Conservation (phyloP, 2,888 invertebrate species). For the Seira sanloemensis region DNA sequence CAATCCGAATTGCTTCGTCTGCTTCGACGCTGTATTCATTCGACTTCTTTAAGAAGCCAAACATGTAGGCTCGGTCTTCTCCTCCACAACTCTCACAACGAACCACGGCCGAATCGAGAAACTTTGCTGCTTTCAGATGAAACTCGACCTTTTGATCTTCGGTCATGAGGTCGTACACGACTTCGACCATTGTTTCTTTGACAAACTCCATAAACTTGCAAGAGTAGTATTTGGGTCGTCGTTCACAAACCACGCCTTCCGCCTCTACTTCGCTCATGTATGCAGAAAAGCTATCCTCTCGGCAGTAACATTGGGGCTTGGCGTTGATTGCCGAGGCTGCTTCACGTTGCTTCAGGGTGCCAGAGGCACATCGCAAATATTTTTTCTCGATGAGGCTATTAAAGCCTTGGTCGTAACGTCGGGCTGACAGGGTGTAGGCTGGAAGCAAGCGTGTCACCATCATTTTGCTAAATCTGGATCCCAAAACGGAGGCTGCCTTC, state of each 20-base stretch:
- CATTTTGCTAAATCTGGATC: conserved; percentile 78
- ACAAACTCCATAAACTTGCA: conserved; percentile 71
- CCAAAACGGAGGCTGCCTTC: conserved; percentile 80
- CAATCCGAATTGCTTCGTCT: conserved; percentile 15
- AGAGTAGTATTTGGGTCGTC: conserved; percentile 46
- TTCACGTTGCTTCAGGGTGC: conserved; percentile 45
- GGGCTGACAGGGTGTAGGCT: conserved; percentile 53
- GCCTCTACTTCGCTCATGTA: not conserved
- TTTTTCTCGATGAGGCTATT: conserved; percentile 63
- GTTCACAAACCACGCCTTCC: not conserved
- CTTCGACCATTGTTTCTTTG: conserved; percentile 70
- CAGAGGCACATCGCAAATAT: conserved; percentile 65
- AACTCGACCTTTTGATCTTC: conserved; percentile 68
- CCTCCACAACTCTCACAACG: conserved; percentile 69
- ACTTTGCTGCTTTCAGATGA: conserved; percentile 71
- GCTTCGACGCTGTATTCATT: conserved; percentile 41
- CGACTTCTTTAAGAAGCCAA: conserved; percentile 60
- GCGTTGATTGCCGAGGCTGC: conserved; percentile 30
- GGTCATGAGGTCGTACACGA: conserved; percentile 69
- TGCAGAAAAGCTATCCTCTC: not conserved
- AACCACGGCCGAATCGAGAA: conserved; percentile 61
- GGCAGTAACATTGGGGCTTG: conserved; percentile 60
- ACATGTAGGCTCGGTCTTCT: conserved; percentile 57
- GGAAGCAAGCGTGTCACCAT: conserved; percentile 75
- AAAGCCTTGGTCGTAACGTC: conserved; percentile 65